These are phyloP conservation scores for Cotesia chilonis DNA, from an alignment of 1,140 invertebrate species.

Conservation along the genomic window DNA sequence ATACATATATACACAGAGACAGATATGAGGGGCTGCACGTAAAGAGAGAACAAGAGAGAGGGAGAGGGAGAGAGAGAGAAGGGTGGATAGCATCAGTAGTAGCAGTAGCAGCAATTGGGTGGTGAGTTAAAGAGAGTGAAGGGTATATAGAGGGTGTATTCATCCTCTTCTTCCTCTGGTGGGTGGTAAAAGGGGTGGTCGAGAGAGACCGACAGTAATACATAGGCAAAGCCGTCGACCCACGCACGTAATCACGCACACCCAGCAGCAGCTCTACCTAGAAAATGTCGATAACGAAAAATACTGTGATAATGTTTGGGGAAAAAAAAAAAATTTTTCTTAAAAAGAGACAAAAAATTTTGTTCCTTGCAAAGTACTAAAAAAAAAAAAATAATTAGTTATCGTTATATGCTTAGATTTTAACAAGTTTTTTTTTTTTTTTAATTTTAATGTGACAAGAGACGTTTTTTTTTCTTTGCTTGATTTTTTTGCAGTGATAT, in stretches of 20 bases:
- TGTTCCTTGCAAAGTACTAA: constrained; percentile 27
- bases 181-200: constrained; percentile 20
- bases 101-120: constrained; percentile 1
- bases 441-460: not conserved
- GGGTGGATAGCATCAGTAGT: not conserved
- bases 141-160: too few relatives aligned
- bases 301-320: constrained; percentile 50
- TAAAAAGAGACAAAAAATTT: constrained; percentile 44
- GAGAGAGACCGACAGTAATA: constrained; percentile 28
- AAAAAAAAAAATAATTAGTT: constrained; percentile 21
- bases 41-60: constrained; percentile 30
- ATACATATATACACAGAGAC: constrained; percentile 32
- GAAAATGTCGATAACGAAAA: constrained; percentile 67
- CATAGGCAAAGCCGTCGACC: constrained; percentile 30
- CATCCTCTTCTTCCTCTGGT: not conserved
- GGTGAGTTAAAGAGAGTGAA: constrained; percentile 3
- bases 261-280: constrained; percentile 47
- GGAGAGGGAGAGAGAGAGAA: constrained; percentile 15
- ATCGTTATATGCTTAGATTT: constrained; percentile 28
- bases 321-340: constrained; percentile 37
- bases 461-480: constrained; percentile 25
- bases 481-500: not conserved
- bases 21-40: constrained; percentile 22
- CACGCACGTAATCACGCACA: constrained; percentile 41
- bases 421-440: not conserved